A percentile compares a stretch with the other conserved stretches of the same genome.
phyloP scores from a whole-genome alignment of 2,888 invertebrate genomes.

The Ashinkailepas kermadecensis region DNA sequence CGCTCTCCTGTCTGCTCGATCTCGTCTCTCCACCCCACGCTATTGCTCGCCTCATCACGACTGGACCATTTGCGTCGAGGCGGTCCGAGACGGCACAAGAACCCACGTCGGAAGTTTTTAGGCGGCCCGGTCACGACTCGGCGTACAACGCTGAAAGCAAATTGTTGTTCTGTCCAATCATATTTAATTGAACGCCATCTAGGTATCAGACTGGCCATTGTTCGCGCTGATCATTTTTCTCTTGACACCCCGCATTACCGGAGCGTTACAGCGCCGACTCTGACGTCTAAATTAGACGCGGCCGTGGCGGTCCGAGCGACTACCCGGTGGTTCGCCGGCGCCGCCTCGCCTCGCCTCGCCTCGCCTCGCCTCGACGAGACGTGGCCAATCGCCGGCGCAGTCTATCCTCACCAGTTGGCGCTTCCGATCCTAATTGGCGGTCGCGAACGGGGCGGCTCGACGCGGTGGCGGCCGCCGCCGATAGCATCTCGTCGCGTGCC shows the following conservation, averaged over 20 bases:
- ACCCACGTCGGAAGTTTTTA: not conserved
- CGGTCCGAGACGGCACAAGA: not conserved
- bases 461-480: no score
- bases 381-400: not conserved
- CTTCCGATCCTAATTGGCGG: no score
- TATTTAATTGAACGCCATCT: constrained; percentile 21
- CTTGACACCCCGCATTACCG: constrained; percentile 17
- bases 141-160: constrained; percentile 13
- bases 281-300: constrained; percentile 21
- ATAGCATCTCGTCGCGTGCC: no score
- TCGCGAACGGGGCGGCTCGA: no score
- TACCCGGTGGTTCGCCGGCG: not conserved
- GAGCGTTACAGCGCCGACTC: constrained; percentile 3
- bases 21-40: not conserved
- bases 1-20: not conserved
- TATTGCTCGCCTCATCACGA: not conserved
- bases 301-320: not conserved
- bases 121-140: not conserved
- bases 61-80: not conserved
- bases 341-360: not conserved
- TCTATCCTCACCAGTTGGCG: no score
- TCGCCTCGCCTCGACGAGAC: not conserved
- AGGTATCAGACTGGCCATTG: not conserved
- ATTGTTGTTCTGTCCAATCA: constrained; percentile 21
- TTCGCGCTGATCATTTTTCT: constrained; percentile 18